Evolutionary conservation across 2,797 vertebrate genomes (phyloP), one percentile per base, ranked within the genome.

Genomic region (Carapus acus): DNA sequence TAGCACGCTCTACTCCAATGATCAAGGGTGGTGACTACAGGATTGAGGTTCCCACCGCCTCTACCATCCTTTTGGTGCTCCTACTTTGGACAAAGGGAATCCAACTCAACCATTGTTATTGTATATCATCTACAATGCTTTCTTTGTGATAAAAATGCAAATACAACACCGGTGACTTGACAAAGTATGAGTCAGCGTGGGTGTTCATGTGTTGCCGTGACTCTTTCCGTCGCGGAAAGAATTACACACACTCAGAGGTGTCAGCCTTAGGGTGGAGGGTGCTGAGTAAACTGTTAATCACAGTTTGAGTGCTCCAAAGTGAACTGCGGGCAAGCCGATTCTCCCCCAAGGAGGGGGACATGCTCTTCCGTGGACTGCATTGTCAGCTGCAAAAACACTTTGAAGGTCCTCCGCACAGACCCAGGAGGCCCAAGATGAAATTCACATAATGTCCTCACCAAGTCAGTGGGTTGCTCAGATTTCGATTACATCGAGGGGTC

Each of bases 371-470:
- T 17, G 49, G 43, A 56, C 62, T 49, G n/a, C 38, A 49, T 23
- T 33, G 54, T 82, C 77, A 81, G 79, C 80, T 85, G 83, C 34
- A 62, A 71, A 77, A 85, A 83, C 76, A 81, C 52, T 37, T 24
- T 49, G 45, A 61, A 59, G 41, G 22, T 46, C 59, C 62, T 66
- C 36, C 59, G 15, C 24, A 5, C 24, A 27, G 5, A 27, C 24
- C 24, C 24, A 27, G 24, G 24, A 27, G 24, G 24, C 24, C 24
- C 24, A 5, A 5, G 24, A 27, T 27, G 24, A 27, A 27, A 27
- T 9, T 5, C 24, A 5, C 24, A 27, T 27, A 27, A 27, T 27
- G 24, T 27, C 22, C 19, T 42, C 13, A 37, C 1, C 34, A n/a
- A 37, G 8, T 13, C 31, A 33, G 14, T 3, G 31, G 8, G 9